Base-by-base conservation (phyloP, 1,140 invertebrate genomes). In the fruit fly (Drosophila melanogaster) region DNA sequence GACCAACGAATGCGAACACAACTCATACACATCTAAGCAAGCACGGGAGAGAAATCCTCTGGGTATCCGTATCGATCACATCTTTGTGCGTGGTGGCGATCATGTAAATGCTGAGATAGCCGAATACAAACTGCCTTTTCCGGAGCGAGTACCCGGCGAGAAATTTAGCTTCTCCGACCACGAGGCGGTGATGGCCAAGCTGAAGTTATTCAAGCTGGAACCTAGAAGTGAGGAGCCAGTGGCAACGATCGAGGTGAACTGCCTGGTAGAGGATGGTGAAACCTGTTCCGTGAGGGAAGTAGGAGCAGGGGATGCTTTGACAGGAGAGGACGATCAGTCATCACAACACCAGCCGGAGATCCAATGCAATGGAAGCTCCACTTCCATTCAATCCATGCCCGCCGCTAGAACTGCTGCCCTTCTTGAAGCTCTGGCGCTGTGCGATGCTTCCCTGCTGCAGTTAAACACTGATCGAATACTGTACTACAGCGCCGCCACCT, bases 31-130 rank as follows among this genome's bases (percentile, higher is more conserved):
- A 2, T 92, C 93, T 33, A 64, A 90, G 5, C 93, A 92, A 44
- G 69, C 93, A 30, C 92, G 94, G 10, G 93, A 93, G 47, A 92
- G 92, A 7, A 93, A 93, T 75, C 96, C 96, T 4, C 92, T 95
- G 51, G 97, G 98, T 24, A 97, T 97, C 86, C 94, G 98, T 59
- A 97, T 99, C 71, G 98, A 99, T 93, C 97, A 98, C 91, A 96
- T 99, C 67, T 92, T 99, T 60, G 98, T 95, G 77, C 93, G 94
- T 77, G 69, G 89, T 19, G 81, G 84, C 3, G 84, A 86, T 38
- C 51, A 76, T 8, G 71, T 85, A 4, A 69, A 95, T 93, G 94
- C 95, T 47, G 93, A 94, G 59, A 92, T 95, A 47, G 78, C 93
- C 37, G 94, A 94, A 76, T 96, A 95, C 92, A 93, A 93, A 46